Base-by-base conservation (phyloP, 2,888 invertebrate genomes). In the Argynnis bischoffii region DNA sequence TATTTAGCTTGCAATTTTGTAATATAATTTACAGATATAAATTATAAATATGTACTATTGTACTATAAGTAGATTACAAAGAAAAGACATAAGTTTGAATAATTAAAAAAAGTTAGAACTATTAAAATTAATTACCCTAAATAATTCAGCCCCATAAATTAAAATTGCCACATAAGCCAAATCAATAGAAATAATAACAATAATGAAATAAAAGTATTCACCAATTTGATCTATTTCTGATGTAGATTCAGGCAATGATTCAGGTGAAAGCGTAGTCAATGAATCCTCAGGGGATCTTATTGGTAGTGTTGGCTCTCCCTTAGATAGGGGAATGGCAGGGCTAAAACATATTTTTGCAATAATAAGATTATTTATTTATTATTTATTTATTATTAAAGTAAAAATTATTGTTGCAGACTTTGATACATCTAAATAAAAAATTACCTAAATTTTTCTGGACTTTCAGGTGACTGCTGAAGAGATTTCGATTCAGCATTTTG, bases 321-420 rank as follows among this genome's bases (percentile, higher is more conserved):
- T 93, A 64, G 85, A 88, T 8, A 92, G 77, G 3, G 93, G 93
- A 55, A 93, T 93, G 11, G 89, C 93, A 53, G 94, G 93, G 72
- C 93, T 94, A 79, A 18, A 83, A 76, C 74, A 47, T 21, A 70
- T 66, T 0, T 31, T 18, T 16, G 13, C 16, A 15, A 41, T 41
- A 11, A 11, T 8, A 41, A 41, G 35, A 11, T 11, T 41, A 2
- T 41, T 41, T 11, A 11, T 11, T 11, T 41, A 41, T 2, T 41
- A 14, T 41, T 41, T 11, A 11, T 11, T 11, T 41, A 41, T 2
- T 41, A 14, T n/a, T n/a, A 8, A 41, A 41, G 16, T 31, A 31
- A 41, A 0, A 56, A 5, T 6, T 41, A 50, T 3, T 8, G 1
- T 3, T 41, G 11, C 21, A 57, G 46, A 14, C 1, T 57, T 46